Conservation (phyloP, 2,113 vertebrate genomes). For the Platichthys flesus region DNA sequence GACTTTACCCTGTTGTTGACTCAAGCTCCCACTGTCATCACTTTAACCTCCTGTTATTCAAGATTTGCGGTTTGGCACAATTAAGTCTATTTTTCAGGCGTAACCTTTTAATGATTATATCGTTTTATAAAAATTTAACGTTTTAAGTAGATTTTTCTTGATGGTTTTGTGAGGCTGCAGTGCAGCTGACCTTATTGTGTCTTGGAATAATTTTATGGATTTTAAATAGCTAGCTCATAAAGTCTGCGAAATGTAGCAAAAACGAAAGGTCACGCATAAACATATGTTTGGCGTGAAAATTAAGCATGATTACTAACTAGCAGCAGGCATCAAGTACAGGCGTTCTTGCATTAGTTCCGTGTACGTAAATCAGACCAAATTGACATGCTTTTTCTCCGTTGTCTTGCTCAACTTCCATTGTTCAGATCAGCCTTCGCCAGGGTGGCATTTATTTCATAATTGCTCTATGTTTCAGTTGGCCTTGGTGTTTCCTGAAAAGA, state of each 20-base stretch:
- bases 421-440: slow-evolving; percentile 14
- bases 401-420: slow-evolving; percentile 8
- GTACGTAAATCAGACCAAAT: slow-evolving; percentile 43
- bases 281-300: slow-evolving; percentile 52
- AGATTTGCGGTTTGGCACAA: too few species aligned
- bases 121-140: not conserved
- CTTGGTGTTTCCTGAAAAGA: slow-evolving; percentile 50
- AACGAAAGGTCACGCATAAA: slow-evolving; percentile 40
- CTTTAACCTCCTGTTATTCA: too few species aligned
- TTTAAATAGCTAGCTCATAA: slow-evolving; percentile 26
- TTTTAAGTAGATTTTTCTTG: not conserved
- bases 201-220: slow-evolving; percentile 13
- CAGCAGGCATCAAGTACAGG: slow-evolving; percentile 34
- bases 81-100: too few species aligned
- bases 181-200: slow-evolving; percentile 23
- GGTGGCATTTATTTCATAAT: slow-evolving; percentile 41
- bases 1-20: too few species aligned
- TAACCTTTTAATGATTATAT: too few species aligned
- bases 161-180: not conserved
- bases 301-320: slow-evolving; percentile 57
- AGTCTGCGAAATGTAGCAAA: slow-evolving; percentile 46
- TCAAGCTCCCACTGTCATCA: too few species aligned
- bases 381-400: slow-evolving; percentile 30
- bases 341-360: slow-evolving; percentile 19
- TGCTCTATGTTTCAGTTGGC: slow-evolving; percentile 33